A percentile compares a stretch with the other conserved stretches of the same genome.
Conservation (phyloP, 2,113 vertebrate genomes). For the Myrmophylax atrothorax region DNA sequence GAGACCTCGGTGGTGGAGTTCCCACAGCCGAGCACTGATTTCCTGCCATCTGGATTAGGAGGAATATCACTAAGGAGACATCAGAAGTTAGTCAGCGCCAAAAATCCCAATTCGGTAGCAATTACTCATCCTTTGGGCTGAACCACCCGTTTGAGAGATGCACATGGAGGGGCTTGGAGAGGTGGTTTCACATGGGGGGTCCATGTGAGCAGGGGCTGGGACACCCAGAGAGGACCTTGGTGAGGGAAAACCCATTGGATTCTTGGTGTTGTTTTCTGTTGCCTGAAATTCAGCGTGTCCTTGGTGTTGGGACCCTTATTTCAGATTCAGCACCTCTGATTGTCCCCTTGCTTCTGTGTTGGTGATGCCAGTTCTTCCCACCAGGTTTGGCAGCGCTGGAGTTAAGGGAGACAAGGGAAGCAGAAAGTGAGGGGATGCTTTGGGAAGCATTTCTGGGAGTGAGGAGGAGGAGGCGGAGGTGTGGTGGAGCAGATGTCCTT, state of each 20-base stretch:
- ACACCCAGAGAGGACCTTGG: background rate
- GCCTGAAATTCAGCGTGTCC: background rate
- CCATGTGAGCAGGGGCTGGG: background rate
- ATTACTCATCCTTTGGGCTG: constrained; percentile 23
- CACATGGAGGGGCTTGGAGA: background rate
- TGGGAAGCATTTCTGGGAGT: background rate
- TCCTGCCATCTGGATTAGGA: background rate
- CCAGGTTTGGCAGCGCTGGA: background rate
- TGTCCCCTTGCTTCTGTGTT: background rate
- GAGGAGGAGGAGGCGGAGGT: background rate
- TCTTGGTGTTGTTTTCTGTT: background rate
- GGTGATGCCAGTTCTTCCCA: background rate
- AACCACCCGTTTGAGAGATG: background rate
- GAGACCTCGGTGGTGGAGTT: background rate
- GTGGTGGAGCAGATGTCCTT: background rate
- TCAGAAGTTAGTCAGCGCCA: constrained; percentile 6
- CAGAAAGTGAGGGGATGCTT: background rate
- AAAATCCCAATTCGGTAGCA: background rate
- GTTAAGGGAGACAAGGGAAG: background rate
- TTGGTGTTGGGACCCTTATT: background rate
- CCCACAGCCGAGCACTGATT: background rate
- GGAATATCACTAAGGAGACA: constrained; percentile 13
- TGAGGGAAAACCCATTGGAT: accelerated
- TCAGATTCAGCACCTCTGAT: background rate
- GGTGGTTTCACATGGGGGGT: background rate